Conservation (phyloP, 2,888 invertebrate genomes). For the Tuta absoluta region DNA sequence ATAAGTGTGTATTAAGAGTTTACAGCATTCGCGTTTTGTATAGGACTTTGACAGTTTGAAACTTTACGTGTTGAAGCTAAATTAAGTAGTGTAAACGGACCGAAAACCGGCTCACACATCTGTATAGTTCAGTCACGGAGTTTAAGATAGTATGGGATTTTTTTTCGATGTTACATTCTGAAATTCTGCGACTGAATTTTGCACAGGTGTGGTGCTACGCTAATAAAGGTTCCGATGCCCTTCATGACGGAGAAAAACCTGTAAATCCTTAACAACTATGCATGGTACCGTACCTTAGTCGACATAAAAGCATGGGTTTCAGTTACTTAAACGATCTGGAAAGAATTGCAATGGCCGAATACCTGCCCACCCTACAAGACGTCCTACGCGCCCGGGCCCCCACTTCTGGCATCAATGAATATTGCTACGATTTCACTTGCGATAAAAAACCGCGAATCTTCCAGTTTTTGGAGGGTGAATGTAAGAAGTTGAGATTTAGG, state of each 20-base stretch:
- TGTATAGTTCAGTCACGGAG: too few relatives aligned
- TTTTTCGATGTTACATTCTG: too few relatives aligned
- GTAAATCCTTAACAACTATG: constrained; percentile 17
- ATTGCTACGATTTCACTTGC: constrained; percentile 95
- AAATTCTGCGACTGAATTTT: not conserved
- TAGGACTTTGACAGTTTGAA: not conserved
- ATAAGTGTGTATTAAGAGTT: constrained; percentile 18
- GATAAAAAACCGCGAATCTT: not conserved
- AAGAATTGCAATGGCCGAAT: constrained; percentile 90
- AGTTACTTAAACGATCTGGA: constrained; percentile 95
- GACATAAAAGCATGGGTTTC: constrained; percentile 57
- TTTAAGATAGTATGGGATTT: too few relatives aligned
- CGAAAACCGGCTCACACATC: too few relatives aligned
- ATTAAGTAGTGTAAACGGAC: not conserved
- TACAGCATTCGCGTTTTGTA: not conserved
- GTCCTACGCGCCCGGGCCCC: constrained; percentile 96
- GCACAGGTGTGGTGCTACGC: not conserved
- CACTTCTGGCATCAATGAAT: constrained; percentile 97
- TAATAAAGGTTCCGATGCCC: not conserved
- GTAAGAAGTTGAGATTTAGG: constrained; percentile 24
- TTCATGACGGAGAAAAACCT: not conserved
- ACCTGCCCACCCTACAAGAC: constrained; percentile 95
- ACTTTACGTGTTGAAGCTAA: not conserved
- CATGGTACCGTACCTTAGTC: constrained; percentile 14
- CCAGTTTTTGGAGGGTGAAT: constrained; percentile 1